These are phyloP conservation scores for Orthosia cruda DNA, from an alignment of 2,888 invertebrate genomes.

Conservation along the genomic window DNA sequence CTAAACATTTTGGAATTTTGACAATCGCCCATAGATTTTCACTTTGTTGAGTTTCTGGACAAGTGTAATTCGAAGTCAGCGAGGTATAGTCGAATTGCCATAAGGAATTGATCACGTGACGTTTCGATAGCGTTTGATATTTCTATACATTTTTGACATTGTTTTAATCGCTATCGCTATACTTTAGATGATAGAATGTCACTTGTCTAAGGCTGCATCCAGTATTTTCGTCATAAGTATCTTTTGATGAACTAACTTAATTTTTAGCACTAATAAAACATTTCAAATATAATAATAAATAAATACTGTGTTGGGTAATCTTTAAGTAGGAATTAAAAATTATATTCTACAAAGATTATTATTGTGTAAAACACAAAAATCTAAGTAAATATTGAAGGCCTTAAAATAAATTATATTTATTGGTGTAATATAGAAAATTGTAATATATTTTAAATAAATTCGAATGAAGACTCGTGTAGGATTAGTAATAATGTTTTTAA, in stretches of 20 bases:
- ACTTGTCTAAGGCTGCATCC: no score
- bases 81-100: no score
- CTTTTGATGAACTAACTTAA: not conserved
- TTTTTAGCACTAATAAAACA: not conserved
- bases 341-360: not conserved
- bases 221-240: not conserved
- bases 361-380: conserved; percentile 30
- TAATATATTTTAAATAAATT: conserved; percentile 22
- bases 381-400: conserved; percentile 10
- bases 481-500: no score
- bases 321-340: not conserved
- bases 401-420: not conserved
- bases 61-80: no score
- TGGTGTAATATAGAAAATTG: not conserved
- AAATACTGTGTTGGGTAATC: conserved; percentile 25
- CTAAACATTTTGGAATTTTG: not conserved
- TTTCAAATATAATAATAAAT: not conserved
- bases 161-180: no score
- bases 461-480: no score
- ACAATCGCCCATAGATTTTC: not conserved
- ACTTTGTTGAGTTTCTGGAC: not conserved
- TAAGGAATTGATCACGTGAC: no score
- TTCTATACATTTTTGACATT: no score
- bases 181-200: no score
- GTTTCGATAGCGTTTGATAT: no score